Evolutionary conservation across 2,797 vertebrate genomes (phyloP), one percentile per base, ranked within the genome.

Genomic region (Pelodytes ibericus): DNA sequence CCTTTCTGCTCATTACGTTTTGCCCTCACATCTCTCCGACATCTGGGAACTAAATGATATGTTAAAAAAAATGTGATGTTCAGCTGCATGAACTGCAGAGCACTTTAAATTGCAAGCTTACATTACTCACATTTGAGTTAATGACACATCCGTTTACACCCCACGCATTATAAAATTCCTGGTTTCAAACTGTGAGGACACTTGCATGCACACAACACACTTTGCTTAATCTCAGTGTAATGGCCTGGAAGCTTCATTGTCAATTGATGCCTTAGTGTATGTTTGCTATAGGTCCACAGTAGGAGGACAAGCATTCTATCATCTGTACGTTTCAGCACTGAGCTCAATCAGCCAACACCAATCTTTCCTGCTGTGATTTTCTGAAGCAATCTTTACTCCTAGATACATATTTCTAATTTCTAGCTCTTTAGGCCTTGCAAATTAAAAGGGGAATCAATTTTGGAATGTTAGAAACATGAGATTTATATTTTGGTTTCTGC

Each of bases 181-280:
- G 62, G 53, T 72, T 78, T 63, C 74, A 63, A 41, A 76, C 74
- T 70, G 74, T 27, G 74, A 76, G 74, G 74, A 71, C 67, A 76
- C 74, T 76, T 72, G 75, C 70, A 68, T 66, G 69, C 70, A 41
- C 68, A 59, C 33, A 77, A 66, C 67, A 64, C 68, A 26, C 70
- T 44, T 49, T 30, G 53, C 53, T 78, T 67, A 47, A 61, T 72
- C 49, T 78, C 63, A 22, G 70, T 72, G 75, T 65, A 78, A 72
- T 78, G 70, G 75, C 59, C 63, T 78, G 75, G 75, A 78, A 78
- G 75, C 62, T 61, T 78, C 72, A 72, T 72, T 78, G 70, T 78
- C 70, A 72, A 72, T 78, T 78, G 75, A 78, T 72, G 70, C 69
- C 39, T 72, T 77, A 60, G 62, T 78, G 67, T 72, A 72, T 78